phyloP scores from a whole-genome alignment of 2,888 invertebrate genomes.

The Stenolophus ochropezus region DNA sequence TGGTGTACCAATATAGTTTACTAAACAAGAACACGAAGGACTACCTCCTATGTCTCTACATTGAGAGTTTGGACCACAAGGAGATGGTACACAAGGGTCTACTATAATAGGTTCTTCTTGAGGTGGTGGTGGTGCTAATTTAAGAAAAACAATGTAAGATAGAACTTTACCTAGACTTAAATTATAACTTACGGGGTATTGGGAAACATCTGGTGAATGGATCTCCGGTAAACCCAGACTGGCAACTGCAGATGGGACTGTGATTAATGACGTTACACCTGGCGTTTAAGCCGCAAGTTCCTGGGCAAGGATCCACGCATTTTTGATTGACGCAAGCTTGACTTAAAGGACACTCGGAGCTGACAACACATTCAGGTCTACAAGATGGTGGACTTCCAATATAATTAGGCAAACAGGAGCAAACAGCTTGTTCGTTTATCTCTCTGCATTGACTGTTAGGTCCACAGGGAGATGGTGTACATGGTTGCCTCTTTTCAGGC shows the following conservation, averaged over 20 bases:
- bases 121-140: conserved; percentile 67
- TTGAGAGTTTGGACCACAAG: conserved; percentile 80
- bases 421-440: conserved; percentile 76
- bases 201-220: conserved; percentile 76
- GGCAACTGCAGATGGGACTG: conserved; percentile 79
- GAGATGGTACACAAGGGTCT: conserved; percentile 85
- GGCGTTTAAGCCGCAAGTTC: conserved; percentile 74
- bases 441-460: conserved; percentile 86
- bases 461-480: conserved; percentile 87
- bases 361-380: conserved; percentile 81
- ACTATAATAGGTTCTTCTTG: conserved; percentile 71
- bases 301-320: conserved; percentile 78
- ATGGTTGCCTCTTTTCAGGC: conserved; percentile 73
- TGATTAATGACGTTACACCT: conserved; percentile 76
- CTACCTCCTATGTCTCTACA: conserved; percentile 74
- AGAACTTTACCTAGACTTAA: conserved; percentile 74
- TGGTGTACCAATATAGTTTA: conserved; percentile 76
- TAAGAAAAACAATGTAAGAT: conserved; percentile 39
- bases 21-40: conserved; percentile 75
- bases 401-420: conserved; percentile 81
- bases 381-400: conserved; percentile 84
- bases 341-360: conserved; percentile 79
- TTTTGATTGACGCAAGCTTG: conserved; percentile 82
- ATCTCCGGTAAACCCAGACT: conserved; percentile 80
- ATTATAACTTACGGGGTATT: conserved; percentile 72